Evolutionary conservation across 2,888 invertebrate genomes (phyloP), one percentile per base, ranked within the genome.

Genomic region (Ceramica pisi): DNA sequence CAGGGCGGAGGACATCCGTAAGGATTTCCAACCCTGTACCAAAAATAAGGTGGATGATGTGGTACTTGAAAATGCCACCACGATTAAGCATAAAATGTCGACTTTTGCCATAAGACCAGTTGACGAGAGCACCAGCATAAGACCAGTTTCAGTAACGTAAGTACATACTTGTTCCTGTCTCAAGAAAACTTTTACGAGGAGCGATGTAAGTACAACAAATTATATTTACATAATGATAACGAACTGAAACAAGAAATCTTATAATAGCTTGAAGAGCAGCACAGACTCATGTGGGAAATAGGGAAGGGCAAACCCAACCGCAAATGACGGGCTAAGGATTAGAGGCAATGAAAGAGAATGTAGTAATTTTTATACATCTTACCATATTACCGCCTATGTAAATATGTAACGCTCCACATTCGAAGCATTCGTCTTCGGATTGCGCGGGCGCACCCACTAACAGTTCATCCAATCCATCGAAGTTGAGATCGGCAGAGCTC

Each of bases 321-420:
- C 5, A n/a, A n/a, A 21, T 21, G 21, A 21, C 2, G 9, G 0
- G 19, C 10, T 19, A 46, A 14, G 41, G 2, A 7, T 46, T 19
- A 41, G 14, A 41, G 14, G 41, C 41, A 5, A 41, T 41, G 14
- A 41, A 14, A 41, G 14, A 41, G 6, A 16, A 41, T 41, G 41
- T 5, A 4, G 41, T 16, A 41, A 14, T 5, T 41, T 41, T 41
- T 41, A 41, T 41, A 0, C 16, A 8, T n/a, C 72, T 66, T 70
- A 84, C 84, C 69, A 59, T 48, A 9, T 85, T 60, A 35, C 83
- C 85, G n/a, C 83, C 83, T 23, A 44, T 23, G 48, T 85, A 85
- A 53, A 84, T 59, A 46, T 85, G 68, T 26, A 84, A 19, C 16
- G 84, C 83, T 2, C 84, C 84, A n/a, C 86, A 83, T 9, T 84